Base-by-base conservation (phyloP, 2,113 vertebrate species). In the Calidris pygmaea region DNA sequence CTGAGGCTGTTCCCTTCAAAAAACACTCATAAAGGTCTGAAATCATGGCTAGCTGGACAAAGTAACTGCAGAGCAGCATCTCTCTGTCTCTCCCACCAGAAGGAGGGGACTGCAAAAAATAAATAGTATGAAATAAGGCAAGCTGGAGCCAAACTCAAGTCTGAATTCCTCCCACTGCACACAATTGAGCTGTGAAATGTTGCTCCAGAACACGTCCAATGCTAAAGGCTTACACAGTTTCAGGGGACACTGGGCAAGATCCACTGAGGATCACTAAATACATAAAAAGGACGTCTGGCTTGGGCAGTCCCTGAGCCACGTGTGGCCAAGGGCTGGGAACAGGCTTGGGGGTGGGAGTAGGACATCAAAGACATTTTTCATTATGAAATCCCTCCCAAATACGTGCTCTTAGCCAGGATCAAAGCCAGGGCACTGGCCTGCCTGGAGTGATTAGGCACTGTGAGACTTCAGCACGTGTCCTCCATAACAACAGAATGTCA, bases 111-210 rank as follows among this genome's bases (percentile, higher is more conserved):
- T 70, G 34, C 50, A 74, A 24, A 70, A 63, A 50, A 66, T 60
- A 70, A 91, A 74, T 89, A 67, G 14, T 34, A n/a, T 63, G 74
- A 85, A 73, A 79, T 87, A 68, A 72, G 76, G 50, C 0, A 0
- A 62, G 27, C 19, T 82, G 53, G 16, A 85, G 47, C 58, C 63
- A 68, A 85, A 20, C 55, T 52, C 41, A 62, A 41, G 37, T 77
- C 37, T 0, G 0, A 45, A 52, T 81, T 93, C 30, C 7, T 88
- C 32, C 39, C 1, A 1, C 67, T 1, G 1, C 56, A 35, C 4
- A 13, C 29, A 55, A 32, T 7, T 70, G 32, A 76, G 15, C 63
- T 93, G 47, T 81, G 80, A 74, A 67, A 37, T 81, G 32, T 63
- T 92, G n/a, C 76, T 95, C 21, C 35, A 53, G 73, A 47, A 59